phyloP scores from a whole-genome alignment of 53 echinoderm and acorn worm genomes.

The Echinarachnius parma region DNA sequence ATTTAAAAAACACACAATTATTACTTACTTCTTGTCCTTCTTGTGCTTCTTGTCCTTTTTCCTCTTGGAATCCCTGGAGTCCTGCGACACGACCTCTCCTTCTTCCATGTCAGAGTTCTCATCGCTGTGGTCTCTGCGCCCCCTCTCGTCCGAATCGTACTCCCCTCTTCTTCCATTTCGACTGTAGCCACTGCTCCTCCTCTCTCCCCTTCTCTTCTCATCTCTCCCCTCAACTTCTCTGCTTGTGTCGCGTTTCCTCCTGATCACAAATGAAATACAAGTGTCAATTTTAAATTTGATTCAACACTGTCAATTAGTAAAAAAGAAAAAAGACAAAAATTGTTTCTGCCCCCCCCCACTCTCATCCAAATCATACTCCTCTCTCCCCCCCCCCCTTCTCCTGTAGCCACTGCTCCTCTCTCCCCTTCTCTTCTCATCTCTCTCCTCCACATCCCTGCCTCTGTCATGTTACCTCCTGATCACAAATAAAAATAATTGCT shows the following conservation, averaged over 20 bases:
- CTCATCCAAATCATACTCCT: no score
- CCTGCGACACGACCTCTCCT: conserved; percentile 41
- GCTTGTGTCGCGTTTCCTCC: conserved; percentile 20
- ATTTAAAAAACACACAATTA: not conserved
- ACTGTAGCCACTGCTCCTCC: not conserved
- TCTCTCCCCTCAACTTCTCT: conserved; percentile 39
- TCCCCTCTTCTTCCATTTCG: not conserved
- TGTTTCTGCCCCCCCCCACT: no score
- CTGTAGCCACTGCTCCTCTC: no score
- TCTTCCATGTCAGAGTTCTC: conserved; percentile 43
- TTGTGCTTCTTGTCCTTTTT: conserved; percentile 54
- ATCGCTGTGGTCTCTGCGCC: conserved; percentile 14
- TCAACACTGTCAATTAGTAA: no score
- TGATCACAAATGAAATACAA: no score
- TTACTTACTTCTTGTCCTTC: not conserved
- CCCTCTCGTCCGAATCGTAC: conserved; percentile 20
- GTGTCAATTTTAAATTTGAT: no score
- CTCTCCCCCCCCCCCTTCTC: no score
- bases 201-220: conserved; percentile 15
- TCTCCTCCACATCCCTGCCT: no score
- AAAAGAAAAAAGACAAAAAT: no score
- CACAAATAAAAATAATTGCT: no score
- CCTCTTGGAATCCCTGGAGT: conserved; percentile 37
- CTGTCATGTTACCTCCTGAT: no score
- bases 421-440: no score